Conservation (phyloP, 2,797 vertebrate genomes). For the Caiman crocodilus region DNA sequence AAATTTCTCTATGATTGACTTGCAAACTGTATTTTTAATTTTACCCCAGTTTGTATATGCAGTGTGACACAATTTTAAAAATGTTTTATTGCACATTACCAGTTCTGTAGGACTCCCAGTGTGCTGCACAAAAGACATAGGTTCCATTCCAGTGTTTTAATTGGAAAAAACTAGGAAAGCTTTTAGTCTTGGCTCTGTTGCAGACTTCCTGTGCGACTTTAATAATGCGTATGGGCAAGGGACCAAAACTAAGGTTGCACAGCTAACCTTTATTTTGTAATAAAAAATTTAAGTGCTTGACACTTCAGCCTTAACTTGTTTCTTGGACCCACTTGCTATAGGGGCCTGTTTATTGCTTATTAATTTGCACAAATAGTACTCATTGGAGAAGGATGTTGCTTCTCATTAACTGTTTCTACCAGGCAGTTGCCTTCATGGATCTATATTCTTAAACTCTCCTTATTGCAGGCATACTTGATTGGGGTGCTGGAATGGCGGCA, state of each 20-base stretch:
- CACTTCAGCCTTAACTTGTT: not conserved
- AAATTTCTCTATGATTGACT: fast-evolving
- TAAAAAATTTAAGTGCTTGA: not conserved
- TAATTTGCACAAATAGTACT: not conserved
- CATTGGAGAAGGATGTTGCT: not conserved
- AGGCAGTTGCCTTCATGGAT: not conserved
- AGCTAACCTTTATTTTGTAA: not conserved
- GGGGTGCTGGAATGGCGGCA: too few relatives aligned
- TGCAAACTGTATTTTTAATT: too few relatives aligned
- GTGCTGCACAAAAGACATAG: too few relatives aligned
- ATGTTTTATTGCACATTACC: fast-evolving
- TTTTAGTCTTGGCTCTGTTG: not conserved
- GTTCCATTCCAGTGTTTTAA: too few relatives aligned
- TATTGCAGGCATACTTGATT: too few relatives aligned
- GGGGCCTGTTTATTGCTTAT: not conserved
- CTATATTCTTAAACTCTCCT: too few relatives aligned
- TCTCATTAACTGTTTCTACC: not conserved
- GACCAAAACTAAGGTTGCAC: not conserved
- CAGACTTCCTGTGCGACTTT: fast-evolving
- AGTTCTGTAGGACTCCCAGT: not conserved
- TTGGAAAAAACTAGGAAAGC: too few relatives aligned
- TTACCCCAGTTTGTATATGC: too few relatives aligned
- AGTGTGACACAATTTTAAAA: too few relatives aligned
- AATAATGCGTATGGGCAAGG: not conserved
- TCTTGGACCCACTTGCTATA: not conserved